phyloP scores from a whole-genome alignment of 2,888 invertebrate genomes.

The Lasioglossum marginatum region DNA sequence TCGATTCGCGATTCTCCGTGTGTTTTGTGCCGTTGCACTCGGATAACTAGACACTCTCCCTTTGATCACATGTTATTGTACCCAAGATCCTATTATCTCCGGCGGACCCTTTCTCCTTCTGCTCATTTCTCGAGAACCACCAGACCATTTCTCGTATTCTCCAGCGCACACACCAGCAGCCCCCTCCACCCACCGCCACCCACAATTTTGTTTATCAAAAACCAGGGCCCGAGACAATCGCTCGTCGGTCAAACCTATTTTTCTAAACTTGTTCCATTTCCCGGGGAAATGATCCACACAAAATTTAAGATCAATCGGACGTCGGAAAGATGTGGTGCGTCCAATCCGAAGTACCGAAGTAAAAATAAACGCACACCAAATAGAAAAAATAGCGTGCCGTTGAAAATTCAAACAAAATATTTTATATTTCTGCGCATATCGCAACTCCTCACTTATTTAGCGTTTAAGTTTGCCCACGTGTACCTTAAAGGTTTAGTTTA shows the following conservation, averaged over 20 bases:
- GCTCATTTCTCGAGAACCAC: slow-evolving; percentile 47
- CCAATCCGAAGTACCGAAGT: background rate
- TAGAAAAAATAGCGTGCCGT: background rate
- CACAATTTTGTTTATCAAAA: slow-evolving; percentile 8
- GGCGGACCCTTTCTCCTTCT: slow-evolving; percentile 41
- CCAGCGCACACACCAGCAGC: background rate
- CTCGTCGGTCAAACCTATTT: background rate
- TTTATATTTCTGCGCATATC: too few relatives aligned
- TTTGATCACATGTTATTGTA: slow-evolving; percentile 65
- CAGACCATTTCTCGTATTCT: slow-evolving; percentile 47
- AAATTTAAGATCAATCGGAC: background rate
- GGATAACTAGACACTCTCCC: slow-evolving; percentile 72
- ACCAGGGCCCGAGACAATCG: background rate
- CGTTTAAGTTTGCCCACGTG: too few relatives aligned
- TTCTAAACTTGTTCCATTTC: background rate
- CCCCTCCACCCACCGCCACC: background rate
- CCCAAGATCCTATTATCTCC: slow-evolving; percentile 60
- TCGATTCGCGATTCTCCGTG: slow-evolving; percentile 77
- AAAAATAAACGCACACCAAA: background rate
- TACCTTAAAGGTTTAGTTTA: too few relatives aligned
- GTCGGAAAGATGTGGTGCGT: background rate
- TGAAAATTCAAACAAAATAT: background rate
- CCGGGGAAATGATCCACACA: background rate
- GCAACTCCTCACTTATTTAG: too few relatives aligned
- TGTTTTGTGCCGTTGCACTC: slow-evolving; percentile 73